Percentiles rank a stretch among this genome's conserved stretches.
These are phyloP conservation scores for Sylvilagus floridanus DNA, from an alignment of 2,797 vertebrate species.

Conservation along the genomic window DNA sequence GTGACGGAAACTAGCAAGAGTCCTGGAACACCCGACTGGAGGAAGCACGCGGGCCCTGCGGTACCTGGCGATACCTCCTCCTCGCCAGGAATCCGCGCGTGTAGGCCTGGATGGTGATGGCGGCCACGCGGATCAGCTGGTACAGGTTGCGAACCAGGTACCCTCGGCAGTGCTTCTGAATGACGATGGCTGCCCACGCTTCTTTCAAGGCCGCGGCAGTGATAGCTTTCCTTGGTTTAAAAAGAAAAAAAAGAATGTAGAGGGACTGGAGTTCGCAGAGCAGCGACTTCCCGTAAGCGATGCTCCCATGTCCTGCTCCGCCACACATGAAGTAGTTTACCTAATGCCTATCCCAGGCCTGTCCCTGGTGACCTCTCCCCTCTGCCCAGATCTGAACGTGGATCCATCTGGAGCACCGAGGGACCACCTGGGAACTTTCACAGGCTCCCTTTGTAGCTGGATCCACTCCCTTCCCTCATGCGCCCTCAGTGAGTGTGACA, in stretches of 20 bases:
- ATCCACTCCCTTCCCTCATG: fast-evolving
- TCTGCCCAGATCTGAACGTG: not conserved
- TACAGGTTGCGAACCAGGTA: conserved; percentile 93
- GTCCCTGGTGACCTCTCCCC: not conserved
- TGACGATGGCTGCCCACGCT: conserved; percentile 93
- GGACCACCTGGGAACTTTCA: not conserved
- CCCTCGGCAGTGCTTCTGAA: conserved; percentile 95
- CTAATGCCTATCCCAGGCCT: not conserved
- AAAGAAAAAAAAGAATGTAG: conserved; percentile 24
- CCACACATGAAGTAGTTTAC: not conserved
- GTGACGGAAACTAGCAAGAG: not conserved
- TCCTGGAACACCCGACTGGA: not conserved
- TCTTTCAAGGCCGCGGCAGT: conserved; percentile 92
- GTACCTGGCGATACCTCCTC: conserved; percentile 93
- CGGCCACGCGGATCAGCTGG: conserved; percentile 90
- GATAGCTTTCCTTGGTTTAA: conserved; percentile 91
- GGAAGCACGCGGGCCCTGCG: not conserved
- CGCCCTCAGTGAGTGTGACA: not conserved
- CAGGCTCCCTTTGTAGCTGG: not conserved
- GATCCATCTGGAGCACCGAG: not conserved
- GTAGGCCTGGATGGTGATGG: conserved; percentile 95
- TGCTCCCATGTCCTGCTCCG: too few species aligned
- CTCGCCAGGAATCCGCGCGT: conserved; percentile 94
- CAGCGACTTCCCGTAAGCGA: not conserved
- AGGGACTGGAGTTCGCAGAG: not conserved